Evolutionary conservation across 92 coral and sea anemone genomes (phyloP).

Genomic region (Muricea muricata): DNA sequence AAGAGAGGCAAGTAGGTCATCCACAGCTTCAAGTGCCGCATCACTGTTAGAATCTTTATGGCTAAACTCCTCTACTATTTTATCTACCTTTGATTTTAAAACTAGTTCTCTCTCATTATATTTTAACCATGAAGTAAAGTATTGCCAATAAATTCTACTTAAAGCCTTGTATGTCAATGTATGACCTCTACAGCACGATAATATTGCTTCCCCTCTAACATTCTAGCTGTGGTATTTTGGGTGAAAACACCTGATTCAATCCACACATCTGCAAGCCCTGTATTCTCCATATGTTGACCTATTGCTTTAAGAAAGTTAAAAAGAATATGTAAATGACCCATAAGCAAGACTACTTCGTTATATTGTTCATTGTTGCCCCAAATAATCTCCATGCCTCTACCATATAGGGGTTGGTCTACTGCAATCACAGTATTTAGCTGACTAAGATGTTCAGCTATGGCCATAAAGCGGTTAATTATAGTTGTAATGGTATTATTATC

Average conservation of each 20-base stretch:
- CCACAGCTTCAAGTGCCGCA: background rate
- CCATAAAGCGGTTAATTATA: conserved; percentile 26
- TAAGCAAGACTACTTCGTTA: conserved; percentile 3
- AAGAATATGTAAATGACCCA: conserved; percentile 13
- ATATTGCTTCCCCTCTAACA: conserved; percentile 29
- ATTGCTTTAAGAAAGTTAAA: background rate
- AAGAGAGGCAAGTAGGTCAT: background rate
- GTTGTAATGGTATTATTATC: conserved; percentile 37
- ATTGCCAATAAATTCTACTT: background rate
- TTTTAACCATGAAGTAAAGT: background rate
- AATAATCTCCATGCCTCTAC: conserved; percentile 10
- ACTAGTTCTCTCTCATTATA: background rate
- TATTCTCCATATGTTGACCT: conserved; percentile 16
- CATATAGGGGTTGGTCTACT: background rate
- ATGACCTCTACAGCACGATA: conserved; percentile 44
- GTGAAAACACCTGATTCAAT: conserved; percentile 33
- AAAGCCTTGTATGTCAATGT: conserved; percentile 29
- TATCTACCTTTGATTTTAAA: background rate
- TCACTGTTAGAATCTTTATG: background rate
- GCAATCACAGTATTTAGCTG: conserved; percentile 31
- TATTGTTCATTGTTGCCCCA: conserved; percentile 4
- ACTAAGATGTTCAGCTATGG: conserved; percentile 18
- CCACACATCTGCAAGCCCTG: conserved; percentile 28
- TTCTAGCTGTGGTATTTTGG: conserved; percentile 10
- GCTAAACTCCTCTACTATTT: background rate